Conservation (phyloP, 2,888 invertebrate species). For the Melanostoma scalare region DNA sequence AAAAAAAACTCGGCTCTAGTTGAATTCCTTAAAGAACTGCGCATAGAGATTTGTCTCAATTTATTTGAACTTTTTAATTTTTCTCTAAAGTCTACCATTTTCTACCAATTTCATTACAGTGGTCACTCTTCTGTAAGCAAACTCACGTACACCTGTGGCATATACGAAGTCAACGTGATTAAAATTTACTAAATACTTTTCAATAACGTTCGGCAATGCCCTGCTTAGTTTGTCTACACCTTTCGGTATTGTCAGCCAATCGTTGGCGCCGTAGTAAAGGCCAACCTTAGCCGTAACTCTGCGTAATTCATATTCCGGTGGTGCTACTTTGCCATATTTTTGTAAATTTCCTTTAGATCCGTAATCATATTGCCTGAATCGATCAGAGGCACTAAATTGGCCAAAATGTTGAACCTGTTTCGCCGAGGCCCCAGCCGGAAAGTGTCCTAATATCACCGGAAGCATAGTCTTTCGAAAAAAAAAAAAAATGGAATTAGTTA, state of each 20-base stretch:
- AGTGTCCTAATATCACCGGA: constrained; percentile 86
- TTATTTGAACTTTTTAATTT: too few relatives aligned
- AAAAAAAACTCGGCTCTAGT: too few relatives aligned
- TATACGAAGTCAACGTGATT: constrained; percentile 88
- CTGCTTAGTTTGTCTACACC: constrained; percentile 81
- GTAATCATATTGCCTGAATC: constrained; percentile 85
- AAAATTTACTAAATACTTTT: constrained; percentile 85
- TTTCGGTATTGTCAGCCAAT: constrained; percentile 85
- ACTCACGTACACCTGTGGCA: constrained; percentile 85
- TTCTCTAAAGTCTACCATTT: constrained; percentile 6
- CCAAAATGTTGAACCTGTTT: constrained; percentile 88
- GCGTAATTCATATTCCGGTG: constrained; percentile 85
- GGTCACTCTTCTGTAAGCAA: constrained; percentile 85
- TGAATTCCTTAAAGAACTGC: too few relatives aligned
- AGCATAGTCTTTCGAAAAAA: constrained; percentile 84
- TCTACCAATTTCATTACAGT: constrained; percentile 82
- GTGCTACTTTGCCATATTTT: constrained; percentile 83
- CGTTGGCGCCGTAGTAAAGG: constrained; percentile 86
- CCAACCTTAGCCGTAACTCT: constrained; percentile 85
- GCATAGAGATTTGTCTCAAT: too few relatives aligned
- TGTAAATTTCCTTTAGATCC: constrained; percentile 83
- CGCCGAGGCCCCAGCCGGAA: constrained; percentile 87
- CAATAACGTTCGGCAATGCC: constrained; percentile 78
- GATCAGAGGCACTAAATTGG: constrained; percentile 84
- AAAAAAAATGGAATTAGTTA: background rate